Evolutionary conservation across 2,797 vertebrate genomes (phyloP).

Genomic region (Enteromius treurensis): DNA sequence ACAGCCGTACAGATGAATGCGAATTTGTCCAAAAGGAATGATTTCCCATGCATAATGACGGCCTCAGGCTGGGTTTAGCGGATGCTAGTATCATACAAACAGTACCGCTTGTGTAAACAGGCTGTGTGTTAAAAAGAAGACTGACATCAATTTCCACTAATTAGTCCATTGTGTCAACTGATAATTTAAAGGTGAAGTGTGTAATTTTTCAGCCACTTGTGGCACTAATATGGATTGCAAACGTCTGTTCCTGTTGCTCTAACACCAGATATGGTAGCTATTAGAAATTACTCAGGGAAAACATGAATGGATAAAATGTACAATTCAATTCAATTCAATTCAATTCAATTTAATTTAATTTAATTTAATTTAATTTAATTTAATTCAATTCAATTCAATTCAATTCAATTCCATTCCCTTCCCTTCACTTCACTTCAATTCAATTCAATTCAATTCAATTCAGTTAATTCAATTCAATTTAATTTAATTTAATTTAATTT

Average conservation of each 20-base stretch:
- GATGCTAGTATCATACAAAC: slow-evolving; percentile 25
- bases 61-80: slow-evolving; percentile 55
- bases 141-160: slow-evolving; percentile 26
- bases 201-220: slow-evolving; percentile 5
- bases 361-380: no score
- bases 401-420: no score
- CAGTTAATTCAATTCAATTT: neutral
- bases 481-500: no score
- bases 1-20: slow-evolving; percentile 45
- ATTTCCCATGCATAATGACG: slow-evolving; percentile 54
- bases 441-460: no score
- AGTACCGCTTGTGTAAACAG: slow-evolving; percentile 29
- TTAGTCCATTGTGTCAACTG: slow-evolving; percentile 19
- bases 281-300: neutral
- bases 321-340: neutral
- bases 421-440: no score
- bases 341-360: neutral
- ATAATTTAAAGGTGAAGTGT: neutral
- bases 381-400: no score
- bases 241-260: neutral
- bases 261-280: neutral
- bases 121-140: slow-evolving; percentile 31
- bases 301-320: neutral
- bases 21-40: slow-evolving; percentile 58
- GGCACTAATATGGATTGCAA: neutral